Evolutionary conservation across 2,888 invertebrate genomes (phyloP), one percentile per base, ranked within the genome.

Genomic region (Acronicta aceris): DNA sequence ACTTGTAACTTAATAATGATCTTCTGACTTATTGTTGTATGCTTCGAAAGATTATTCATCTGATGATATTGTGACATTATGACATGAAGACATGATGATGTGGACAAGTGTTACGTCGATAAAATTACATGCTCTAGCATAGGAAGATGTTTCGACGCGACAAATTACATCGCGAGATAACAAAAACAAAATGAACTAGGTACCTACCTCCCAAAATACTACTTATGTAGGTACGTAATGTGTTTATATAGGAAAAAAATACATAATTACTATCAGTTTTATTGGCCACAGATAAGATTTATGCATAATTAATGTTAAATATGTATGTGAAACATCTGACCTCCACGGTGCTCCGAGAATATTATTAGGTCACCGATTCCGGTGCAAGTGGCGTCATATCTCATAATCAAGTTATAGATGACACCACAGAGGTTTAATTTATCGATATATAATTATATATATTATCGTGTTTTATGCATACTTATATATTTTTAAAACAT

Each of bases 301-400:
- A 33, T 12, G 33, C 1, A 2, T 30, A 4, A 48, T 71, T 74
- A 66, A 74, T 60, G 50, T 10, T 27, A 25, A 25, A 4, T 30
- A 30, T 51, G n/a, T 56, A 60, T 52, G 27, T n/a, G 47, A 27
- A 40, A 59, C 40, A 12, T 42, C 25, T 71, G 53, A 75, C 75
- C 75, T 71, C 50, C 10, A 41, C 15, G 16, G 16, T 38, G 50
- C 53, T 57, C 55, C 36, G 57, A 52, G 30, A 40, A 38, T 38
- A 59, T 71, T 21, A 21, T 21, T 66, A 63, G 67, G 47, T 73
- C 73, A 75, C 60, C 54, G 58, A 60, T 63, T 63, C 60, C 67
- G 66, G 58, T 46, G 54, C 9, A 46, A 46, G 27, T 43, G 53
- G 46, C 76, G 66, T 73, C 75, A 73, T 57, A 40, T 10, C 38